These are phyloP conservation scores for Pygmarrhopalites habei DNA, from an alignment of 1,140 invertebrate genomes.

Conservation along the genomic window DNA sequence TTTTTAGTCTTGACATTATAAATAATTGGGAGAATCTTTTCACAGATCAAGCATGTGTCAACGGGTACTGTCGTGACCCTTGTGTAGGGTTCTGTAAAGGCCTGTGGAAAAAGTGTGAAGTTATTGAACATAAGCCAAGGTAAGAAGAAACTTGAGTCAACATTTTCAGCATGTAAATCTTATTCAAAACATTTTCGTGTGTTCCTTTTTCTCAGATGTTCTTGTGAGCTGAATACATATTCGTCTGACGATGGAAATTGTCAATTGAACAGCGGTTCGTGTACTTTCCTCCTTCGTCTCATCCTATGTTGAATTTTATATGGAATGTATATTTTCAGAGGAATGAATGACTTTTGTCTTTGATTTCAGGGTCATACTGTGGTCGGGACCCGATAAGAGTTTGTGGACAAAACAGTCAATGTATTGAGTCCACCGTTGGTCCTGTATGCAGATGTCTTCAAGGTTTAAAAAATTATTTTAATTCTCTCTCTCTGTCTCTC, in stretches of 20 bases:
- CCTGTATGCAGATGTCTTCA: slow-evolving; percentile 41
- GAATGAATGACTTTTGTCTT: no score
- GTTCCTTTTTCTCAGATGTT: no score
- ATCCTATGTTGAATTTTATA: no score
- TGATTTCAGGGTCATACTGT: slow-evolving; percentile 34
- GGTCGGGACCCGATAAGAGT: slow-evolving; percentile 37
- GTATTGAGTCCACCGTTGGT: slow-evolving; percentile 38
- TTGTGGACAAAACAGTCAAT: slow-evolving; percentile 38
- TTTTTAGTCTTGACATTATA: no score
- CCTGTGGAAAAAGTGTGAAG: slow-evolving; percentile 39
- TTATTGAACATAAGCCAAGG: slow-evolving; percentile 37
- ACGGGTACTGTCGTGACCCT: slow-evolving; percentile 58
- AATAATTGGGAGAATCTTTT: no score
- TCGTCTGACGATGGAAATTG: slow-evolving; percentile 38
- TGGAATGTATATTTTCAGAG: no score
- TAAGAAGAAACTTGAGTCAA: no score
- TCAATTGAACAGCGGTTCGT: slow-evolving; percentile 32
- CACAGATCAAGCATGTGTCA: slow-evolving; percentile 57
- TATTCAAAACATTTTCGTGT: no score
- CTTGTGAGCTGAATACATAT: slow-evolving; percentile 38
- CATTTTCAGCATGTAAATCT: no score
- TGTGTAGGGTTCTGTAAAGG: slow-evolving; percentile 48
- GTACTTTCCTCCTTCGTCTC: no score
- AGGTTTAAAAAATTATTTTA: no score
- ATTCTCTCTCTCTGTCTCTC: no score